Conservation (phyloP, 2,113 vertebrate genomes). For the Heterotis niloticus region DNA sequence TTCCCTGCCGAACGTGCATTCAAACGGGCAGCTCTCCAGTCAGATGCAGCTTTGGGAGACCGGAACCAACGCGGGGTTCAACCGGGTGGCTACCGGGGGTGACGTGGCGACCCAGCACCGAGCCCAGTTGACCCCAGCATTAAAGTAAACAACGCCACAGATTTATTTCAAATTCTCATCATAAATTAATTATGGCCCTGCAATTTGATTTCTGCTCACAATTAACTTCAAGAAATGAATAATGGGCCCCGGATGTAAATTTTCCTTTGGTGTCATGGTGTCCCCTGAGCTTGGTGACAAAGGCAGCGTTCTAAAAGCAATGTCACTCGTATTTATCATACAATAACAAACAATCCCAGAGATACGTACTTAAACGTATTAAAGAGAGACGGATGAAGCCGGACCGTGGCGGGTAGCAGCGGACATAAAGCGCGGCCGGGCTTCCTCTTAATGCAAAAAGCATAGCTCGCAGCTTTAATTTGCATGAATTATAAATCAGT, state of each 20-base stretch:
- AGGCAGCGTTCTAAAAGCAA: slow-evolving; percentile 74
- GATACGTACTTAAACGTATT: slow-evolving; percentile 89
- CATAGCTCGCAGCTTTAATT: slow-evolving; percentile 88
- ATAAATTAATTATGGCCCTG: slow-evolving; percentile 24
- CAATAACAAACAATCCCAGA: slow-evolving; percentile 83
- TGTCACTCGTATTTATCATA: slow-evolving; percentile 83
- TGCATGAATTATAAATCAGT: slow-evolving; percentile 93
- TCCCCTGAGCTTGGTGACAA: slow-evolving; percentile 78
- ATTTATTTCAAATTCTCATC: slow-evolving; percentile 21
- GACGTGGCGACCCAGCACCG: neutral
- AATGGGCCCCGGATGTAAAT: slow-evolving; percentile 70
- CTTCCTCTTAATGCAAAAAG: slow-evolving; percentile 82
- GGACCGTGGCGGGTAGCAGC: slow-evolving; percentile 76
- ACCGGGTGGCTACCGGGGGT: neutral
- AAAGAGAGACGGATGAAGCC: slow-evolving; percentile 86
- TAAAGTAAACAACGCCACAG: slow-evolving; percentile 5
- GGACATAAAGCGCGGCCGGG: slow-evolving; percentile 83
- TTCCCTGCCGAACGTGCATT: slow-evolving; percentile 39
- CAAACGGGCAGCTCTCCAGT: slow-evolving; percentile 34
- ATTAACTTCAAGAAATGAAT: slow-evolving; percentile 63
- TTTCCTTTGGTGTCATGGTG: slow-evolving; percentile 69
- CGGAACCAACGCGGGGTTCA: neutral
- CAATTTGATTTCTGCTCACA: slow-evolving; percentile 63
- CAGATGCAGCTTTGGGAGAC: too few relatives aligned
- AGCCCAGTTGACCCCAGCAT: neutral